Evolutionary conservation across 2,797 vertebrate genomes (phyloP), one percentile per base, ranked within the genome.

Genomic region (Rhincodon typus): DNA sequence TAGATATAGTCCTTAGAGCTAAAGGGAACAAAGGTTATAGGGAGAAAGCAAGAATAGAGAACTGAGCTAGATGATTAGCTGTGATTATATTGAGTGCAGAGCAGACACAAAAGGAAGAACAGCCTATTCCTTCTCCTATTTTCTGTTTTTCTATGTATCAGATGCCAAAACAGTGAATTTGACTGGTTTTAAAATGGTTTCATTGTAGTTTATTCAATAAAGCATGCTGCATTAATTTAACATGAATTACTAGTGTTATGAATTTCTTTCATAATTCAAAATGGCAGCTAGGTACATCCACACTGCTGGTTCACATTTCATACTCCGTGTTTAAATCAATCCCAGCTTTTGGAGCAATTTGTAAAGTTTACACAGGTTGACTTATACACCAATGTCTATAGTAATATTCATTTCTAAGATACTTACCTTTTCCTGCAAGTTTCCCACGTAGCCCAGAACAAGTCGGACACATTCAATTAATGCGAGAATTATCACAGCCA

Each of bases 391-490:
- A 34, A 34, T 2, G 2, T 2, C 30, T 34, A 13, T 34, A 10
- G 72, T 3, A 77, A 53, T 53, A 53, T 46, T 77, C 27, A 57
- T 95, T 95, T 53, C 15, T 53, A 93, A 93, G 13, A 94, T 90
- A 95, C 23, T 96, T 96, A 99, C 98, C 98, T 98, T 98, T 96
- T 98, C 98, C 96, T 98, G 97, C 10, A 99, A 98, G 97, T 99
- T 99, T 23, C 98, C 98, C 70, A 97, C 57, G 90, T 98, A 99
- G 95, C 98, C 98, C 96, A 99, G 97, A 96, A 98, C 98, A 53
- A 99, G 97, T 10, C 98, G 97, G 42, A 97, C 95, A 57, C 96
- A 97, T 96, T 99, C 98, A 0, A 97, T 96, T 93, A 98, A 5
- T 0, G 97, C 98, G 95, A 99, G 96, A 95, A 98, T 97, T 86